phyloP scores from a whole-genome alignment of 1,140 invertebrate genomes.

The Oedothorax gibbosus region DNA sequence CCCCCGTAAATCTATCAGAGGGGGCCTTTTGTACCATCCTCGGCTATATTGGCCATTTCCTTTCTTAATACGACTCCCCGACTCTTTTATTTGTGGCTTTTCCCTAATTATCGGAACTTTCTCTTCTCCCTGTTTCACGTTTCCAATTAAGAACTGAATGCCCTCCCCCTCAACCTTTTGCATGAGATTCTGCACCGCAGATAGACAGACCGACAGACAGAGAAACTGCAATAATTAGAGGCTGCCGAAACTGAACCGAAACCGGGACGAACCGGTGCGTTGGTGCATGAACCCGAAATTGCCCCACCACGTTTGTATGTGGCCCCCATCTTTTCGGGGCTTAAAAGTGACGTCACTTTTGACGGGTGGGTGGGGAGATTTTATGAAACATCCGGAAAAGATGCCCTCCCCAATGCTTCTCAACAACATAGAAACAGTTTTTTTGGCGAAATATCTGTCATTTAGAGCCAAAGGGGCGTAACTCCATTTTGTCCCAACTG shows the following conservation, averaged over 20 bases:
- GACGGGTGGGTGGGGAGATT: neutral
- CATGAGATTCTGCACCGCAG: neutral
- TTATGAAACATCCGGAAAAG: constrained; percentile 42
- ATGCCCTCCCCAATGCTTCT: neutral
- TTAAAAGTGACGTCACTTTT: constrained; percentile 20
- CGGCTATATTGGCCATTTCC: constrained; percentile 44
- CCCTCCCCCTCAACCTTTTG: too few species aligned
- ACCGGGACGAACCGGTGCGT: constrained; percentile 39
- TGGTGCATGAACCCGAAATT: constrained; percentile 38
- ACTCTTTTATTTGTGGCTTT: constrained; percentile 58
- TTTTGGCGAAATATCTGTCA: neutral
- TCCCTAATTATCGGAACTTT: constrained; percentile 53
- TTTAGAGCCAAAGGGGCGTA: too few species aligned
- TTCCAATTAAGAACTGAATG: constrained; percentile 38
- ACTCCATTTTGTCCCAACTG: too few species aligned
- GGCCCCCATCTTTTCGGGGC: neutral
- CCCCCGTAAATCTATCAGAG: constrained; percentile 43
- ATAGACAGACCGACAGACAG: neutral
- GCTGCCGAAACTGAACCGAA: constrained; percentile 46
- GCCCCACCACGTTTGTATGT: neutral
- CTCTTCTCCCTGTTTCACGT: constrained; percentile 4
- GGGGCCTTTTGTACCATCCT: constrained; percentile 14
- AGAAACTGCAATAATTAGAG: constrained; percentile 50
- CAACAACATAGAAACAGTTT: constrained; percentile 32
- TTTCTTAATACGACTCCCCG: constrained; percentile 35